Conservation (phyloP, 1,140 invertebrate genomes). For the Glossosoma conforme region DNA sequence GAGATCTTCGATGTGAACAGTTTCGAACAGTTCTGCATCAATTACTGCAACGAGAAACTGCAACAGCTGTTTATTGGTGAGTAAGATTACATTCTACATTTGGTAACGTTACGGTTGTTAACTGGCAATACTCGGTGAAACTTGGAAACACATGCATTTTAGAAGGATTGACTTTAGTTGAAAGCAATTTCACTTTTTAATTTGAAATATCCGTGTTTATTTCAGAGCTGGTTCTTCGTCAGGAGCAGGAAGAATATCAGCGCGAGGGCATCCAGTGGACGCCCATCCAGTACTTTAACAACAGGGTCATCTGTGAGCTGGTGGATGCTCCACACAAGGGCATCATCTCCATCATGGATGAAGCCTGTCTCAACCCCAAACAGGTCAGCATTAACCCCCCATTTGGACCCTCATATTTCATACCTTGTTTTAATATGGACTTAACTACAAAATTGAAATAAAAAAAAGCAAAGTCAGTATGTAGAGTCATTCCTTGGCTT, state of each 20-base stretch:
- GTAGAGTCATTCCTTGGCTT: too few species aligned
- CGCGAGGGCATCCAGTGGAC: slow-evolving; percentile 90
- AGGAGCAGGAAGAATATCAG: slow-evolving; percentile 93
- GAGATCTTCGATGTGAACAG: slow-evolving; percentile 95
- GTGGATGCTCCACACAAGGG: slow-evolving; percentile 88
- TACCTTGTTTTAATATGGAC: too few species aligned
- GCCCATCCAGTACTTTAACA: slow-evolving; percentile 88
- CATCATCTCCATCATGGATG: slow-evolving; percentile 89
- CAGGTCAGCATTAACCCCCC: slow-evolving; percentile 77
- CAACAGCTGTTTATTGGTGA: slow-evolving; percentile 94
- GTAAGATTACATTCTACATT: too few species aligned
- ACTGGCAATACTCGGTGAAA: too few species aligned
- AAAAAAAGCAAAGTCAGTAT: too few species aligned
- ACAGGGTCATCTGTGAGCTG: slow-evolving; percentile 89
- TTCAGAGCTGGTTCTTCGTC: slow-evolving; percentile 86
- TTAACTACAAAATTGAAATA: too few species aligned
- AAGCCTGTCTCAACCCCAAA: slow-evolving; percentile 90
- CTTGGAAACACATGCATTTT: too few species aligned
- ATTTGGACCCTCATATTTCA: too few species aligned
- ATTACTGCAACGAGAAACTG: slow-evolving; percentile 96
- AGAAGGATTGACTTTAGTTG: too few species aligned
- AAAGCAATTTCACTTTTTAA: not conserved
- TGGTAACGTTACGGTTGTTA: too few species aligned
- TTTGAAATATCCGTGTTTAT: slow-evolving; percentile 24
- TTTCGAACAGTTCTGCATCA: slow-evolving; percentile 94